Base-by-base conservation (phyloP, 1,140 invertebrate species). In the Brachionus angularis region DNA sequence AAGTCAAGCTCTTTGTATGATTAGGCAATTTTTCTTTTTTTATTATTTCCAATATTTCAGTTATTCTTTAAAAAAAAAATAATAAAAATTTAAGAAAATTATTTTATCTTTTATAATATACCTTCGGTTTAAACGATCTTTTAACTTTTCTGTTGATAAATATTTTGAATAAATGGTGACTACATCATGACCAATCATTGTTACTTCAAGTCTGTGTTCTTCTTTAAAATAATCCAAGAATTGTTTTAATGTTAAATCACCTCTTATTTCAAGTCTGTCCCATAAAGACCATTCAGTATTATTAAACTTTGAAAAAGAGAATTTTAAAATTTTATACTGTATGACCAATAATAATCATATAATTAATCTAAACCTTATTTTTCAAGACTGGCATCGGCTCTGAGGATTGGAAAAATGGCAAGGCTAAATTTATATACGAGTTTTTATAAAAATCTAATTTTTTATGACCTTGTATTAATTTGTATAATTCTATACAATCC, bases 321-420 rank as follows among this genome's bases (percentile, higher is more conserved):
- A 21, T 23, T 14, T 12, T 14, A 3, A 58, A 39, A 25, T 23
- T 39, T 14, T 39, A 4, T 23, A 33, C 36, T 14, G 39, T n/a
- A n/a, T n/a, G n/a, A n/a, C n/a, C n/a, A n/a, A 42, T 14, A 42
- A 42, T 14, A 42, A 7, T 42, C 3, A 3, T 42, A 23, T 58
- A 21, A 8, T 2, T 12, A 18, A 58, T 23, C 23, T 3, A 23
- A 23, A 58, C 53, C 18, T 58, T 58, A 75, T 91, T 86, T 79
- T 90, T 93, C 0, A 90, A 89, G 0, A 94, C 91, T 58, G 53
- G 53, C 52, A 97, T 88, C 0, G 96, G 96, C 77, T 98, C 95
- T 0, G 93, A 95, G 81, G 97, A 98, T 1, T 89, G 92, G 78
- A 98, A 92, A 84, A 97, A 96, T 2, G 96, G 95, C 49, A 98